Evolutionary conservation across 2,797 vertebrate genomes (phyloP).

Genomic region (Leptodactylus fallax): DNA sequence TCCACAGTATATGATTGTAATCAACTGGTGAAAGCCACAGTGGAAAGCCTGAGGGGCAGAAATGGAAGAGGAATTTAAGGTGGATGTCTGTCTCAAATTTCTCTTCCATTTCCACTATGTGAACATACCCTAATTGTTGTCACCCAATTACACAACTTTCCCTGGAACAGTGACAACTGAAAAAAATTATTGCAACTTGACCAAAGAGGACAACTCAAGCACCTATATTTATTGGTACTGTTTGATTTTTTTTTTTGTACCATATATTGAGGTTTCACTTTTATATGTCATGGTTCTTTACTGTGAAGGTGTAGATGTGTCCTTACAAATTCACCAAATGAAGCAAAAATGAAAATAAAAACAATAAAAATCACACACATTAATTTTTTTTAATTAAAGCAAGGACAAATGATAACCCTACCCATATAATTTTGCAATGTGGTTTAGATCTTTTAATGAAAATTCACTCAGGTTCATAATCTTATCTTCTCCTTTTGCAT

Average conservation of each 20-base stretch:
- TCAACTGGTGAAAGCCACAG: too few relatives aligned
- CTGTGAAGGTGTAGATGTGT: neutral
- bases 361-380: too few relatives aligned
- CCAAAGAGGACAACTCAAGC: too few relatives aligned
- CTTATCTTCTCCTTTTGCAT: slow-evolving; percentile 51
- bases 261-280: neutral
- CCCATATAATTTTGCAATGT: neutral
- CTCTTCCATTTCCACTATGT: too few relatives aligned
- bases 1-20: too few relatives aligned
- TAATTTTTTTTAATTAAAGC: neutral
- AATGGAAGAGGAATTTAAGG: too few relatives aligned
- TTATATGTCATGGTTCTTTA: neutral
- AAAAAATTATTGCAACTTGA: too few relatives aligned
- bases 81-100: too few relatives aligned
- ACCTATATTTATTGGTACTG: neutral
- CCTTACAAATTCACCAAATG: neutral
- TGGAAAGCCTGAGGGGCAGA: too few relatives aligned
- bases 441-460: neutral
- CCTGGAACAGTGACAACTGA: too few relatives aligned
- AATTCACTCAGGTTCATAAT: neutral
- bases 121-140: too few relatives aligned
- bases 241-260: neutral
- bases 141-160: too few relatives aligned
- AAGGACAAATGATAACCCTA: neutral
- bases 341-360: neutral